A percentile compares a stretch with the other conserved stretches of the same genome.
Conservation (phyloP, 2,797 vertebrate species). For the Sebastes kiyomatsui region DNA sequence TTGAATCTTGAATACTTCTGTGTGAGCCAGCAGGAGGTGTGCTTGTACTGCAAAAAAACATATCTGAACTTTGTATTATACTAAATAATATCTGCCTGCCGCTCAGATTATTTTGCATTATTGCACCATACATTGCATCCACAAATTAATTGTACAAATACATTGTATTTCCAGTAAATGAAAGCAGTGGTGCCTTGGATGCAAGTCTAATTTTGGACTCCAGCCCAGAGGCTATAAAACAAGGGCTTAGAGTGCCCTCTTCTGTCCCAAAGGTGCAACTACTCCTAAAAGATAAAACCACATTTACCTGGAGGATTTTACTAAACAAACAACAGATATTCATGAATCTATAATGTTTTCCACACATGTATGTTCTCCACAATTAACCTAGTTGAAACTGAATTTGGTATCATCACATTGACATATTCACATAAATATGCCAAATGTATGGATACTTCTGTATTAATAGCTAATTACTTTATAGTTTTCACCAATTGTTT, state of each 20-base stretch:
- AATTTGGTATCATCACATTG: neutral
- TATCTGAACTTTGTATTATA: too few relatives aligned
- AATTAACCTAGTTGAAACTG: neutral
- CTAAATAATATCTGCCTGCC: neutral
- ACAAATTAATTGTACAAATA: too few relatives aligned
- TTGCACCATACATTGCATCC: too few relatives aligned
- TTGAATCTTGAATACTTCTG: neutral
- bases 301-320: neutral
- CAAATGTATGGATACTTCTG: neutral
- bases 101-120: neutral
- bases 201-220: neutral
- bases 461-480: too few relatives aligned
- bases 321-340: neutral
- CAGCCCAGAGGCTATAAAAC: neutral
- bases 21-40: neutral
- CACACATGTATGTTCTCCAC: neutral
- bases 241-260: constrained; percentile 53
- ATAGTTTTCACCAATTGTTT: too few relatives aligned
- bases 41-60: neutral
- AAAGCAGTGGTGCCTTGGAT: too few relatives aligned
- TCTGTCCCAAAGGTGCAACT: constrained; percentile 5
- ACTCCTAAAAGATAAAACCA: neutral
- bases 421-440: neutral
- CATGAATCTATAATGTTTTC: neutral
- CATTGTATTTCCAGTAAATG: too few relatives aligned